A percentile compares a stretch with the other conserved stretches of the same genome.
Conservation (phyloP, 2,113 vertebrate genomes). For the Gallinago undulata region DNA sequence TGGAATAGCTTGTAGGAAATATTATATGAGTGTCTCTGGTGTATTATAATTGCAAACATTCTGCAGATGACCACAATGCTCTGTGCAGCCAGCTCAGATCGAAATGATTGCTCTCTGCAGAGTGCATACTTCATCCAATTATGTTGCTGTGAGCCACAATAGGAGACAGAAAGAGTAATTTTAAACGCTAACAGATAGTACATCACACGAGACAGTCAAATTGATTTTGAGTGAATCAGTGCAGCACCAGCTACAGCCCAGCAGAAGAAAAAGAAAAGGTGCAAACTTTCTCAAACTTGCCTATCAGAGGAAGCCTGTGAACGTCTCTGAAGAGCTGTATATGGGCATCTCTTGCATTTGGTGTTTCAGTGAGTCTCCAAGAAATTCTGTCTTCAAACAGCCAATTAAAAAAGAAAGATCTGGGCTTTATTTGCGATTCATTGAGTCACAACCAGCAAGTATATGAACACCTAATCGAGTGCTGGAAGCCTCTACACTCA, state of each 20-base stretch:
- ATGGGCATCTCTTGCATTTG: neutral
- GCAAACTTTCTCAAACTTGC: neutral
- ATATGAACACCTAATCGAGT: neutral
- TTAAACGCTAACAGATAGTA: neutral
- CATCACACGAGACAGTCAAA: neutral
- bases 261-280: neutral
- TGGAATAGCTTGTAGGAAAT: neutral
- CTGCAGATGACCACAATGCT: neutral
- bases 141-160: neutral
- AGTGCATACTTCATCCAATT: neutral
- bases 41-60: neutral
- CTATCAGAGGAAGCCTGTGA: neutral
- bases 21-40: neutral
- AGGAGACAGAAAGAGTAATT: neutral
- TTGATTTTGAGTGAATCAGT: neutral
- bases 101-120: neutral
- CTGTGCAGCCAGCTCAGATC: neutral
- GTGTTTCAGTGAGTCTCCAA: neutral
- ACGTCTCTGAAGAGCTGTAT: neutral
- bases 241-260: neutral
- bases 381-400: neutral
- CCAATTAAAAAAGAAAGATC: neutral
- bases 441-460: neutral
- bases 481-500: neutral
- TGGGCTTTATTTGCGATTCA: rapidly evolving